Conservation (phyloP, 2,888 invertebrate species). For the Cerastis leucographa region DNA sequence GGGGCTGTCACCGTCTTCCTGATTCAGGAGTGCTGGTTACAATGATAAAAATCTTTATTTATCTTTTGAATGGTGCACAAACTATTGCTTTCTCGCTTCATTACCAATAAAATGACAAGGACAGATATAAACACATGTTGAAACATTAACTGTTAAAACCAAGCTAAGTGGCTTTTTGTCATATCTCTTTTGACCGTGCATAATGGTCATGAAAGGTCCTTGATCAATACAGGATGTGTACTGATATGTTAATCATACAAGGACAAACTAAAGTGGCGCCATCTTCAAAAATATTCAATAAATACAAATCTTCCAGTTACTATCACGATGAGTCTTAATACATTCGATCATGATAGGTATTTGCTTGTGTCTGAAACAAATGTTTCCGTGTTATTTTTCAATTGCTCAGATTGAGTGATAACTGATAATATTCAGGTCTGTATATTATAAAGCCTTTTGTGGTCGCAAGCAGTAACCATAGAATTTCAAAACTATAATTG, state of each 20-base stretch:
- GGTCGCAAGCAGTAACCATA: not conserved
- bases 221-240: conserved; percentile 31
- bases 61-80: not conserved
- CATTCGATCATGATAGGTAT: not conserved
- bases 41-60: not conserved
- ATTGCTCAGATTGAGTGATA: not conserved
- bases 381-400: not conserved
- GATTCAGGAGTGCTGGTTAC: not conserved
- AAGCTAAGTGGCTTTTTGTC: conserved; percentile 1
- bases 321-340: not conserved
- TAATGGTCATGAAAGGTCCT: conserved; percentile 41
- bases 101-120: conserved; percentile 1
- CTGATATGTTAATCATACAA: conserved; percentile 12
- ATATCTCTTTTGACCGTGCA: conserved; percentile 21
- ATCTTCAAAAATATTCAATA: not conserved
- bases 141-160: not conserved
- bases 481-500: not conserved
- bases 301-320: not conserved
- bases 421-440: not conserved
- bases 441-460: not conserved
- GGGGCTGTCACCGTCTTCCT: too few relatives aligned
- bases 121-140: not conserved
- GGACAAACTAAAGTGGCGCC: conserved; percentile 22
- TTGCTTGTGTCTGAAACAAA: not conserved
- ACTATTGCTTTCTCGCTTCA: conserved; percentile 7